Conservation (phyloP, 2,113 vertebrate species). For the Dromiciops gliroides region DNA sequence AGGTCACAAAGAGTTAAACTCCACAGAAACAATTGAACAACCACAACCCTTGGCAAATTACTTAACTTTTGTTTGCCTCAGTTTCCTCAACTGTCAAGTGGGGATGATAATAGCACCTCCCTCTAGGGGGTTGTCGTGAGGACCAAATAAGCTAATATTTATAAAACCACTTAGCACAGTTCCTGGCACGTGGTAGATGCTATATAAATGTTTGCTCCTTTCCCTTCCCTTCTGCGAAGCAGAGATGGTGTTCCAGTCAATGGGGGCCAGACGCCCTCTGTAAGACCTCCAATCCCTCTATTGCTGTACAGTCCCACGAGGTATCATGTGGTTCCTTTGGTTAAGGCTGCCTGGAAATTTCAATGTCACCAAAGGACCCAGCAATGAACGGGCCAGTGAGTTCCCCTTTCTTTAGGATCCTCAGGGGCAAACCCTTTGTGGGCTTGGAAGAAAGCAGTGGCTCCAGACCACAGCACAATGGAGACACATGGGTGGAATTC, state of each 20-base stretch:
- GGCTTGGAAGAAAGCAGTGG: background rate
- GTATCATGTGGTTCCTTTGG: background rate
- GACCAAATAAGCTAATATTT: background rate
- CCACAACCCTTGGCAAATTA: background rate
- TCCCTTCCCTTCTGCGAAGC: background rate
- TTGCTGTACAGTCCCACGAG: background rate
- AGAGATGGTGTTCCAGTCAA: background rate
- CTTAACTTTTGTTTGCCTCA: background rate
- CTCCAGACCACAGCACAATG: background rate
- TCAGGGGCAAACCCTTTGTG: background rate
- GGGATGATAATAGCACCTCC: background rate
- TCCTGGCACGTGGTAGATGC: background rate
- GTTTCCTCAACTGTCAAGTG: background rate
- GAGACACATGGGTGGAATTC: background rate
- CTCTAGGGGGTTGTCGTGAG: background rate
- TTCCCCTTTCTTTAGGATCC: background rate
- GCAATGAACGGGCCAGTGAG: background rate
- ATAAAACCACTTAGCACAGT: background rate
- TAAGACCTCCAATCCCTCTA: background rate
- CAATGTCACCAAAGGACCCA: background rate
- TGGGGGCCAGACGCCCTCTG: background rate
- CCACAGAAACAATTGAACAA: background rate
- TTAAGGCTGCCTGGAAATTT: background rate
- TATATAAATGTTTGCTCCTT: background rate
- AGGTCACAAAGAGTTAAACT: background rate